Percentiles rank a stretch among this genome's conserved stretches.
phyloP scores from a whole-genome alignment of 53 echinoderm and acorn worm species.

The Zoroaster sp. region DNA sequence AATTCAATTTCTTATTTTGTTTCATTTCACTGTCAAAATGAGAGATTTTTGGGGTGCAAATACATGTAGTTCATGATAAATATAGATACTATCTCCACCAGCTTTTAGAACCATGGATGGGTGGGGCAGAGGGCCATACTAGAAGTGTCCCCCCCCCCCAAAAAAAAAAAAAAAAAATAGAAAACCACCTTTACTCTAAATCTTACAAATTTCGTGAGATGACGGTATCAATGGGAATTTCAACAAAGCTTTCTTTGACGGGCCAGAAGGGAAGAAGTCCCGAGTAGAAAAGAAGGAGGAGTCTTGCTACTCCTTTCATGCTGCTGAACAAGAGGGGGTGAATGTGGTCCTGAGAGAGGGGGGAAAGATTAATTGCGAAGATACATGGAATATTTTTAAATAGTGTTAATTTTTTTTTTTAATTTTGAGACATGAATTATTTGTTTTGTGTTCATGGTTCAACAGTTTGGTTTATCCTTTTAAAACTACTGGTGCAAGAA shows the following conservation, averaged over 20 bases:
- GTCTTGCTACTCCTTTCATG: slow-evolving; percentile 60
- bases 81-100: too few relatives aligned
- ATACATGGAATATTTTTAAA: not conserved
- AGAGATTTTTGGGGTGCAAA: too few relatives aligned
- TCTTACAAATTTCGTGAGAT: slow-evolving; percentile 72
- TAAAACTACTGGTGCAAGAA: too few relatives aligned
- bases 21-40: too few relatives aligned
- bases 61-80: too few relatives aligned
- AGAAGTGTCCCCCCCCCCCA: too few relatives aligned
- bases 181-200: not conserved
- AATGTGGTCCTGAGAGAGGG: not conserved
- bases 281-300: slow-evolving; percentile 78
- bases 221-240: slow-evolving; percentile 74
- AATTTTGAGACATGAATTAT: too few relatives aligned
- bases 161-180: not conserved
- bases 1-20: too few relatives aligned
- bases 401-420: too few relatives aligned
- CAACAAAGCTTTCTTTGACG: slow-evolving; percentile 84
- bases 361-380: slow-evolving; percentile 2
- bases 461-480: too few relatives aligned
- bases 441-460: too few relatives aligned
- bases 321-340: slow-evolving; percentile 76
- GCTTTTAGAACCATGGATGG: too few relatives aligned
- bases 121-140: not conserved
- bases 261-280: slow-evolving; percentile 92